A percentile compares a stretch with the other conserved stretches of the same genome.
Conservation (phyloP, 2,888 invertebrate species). For the Norana najaformis region DNA sequence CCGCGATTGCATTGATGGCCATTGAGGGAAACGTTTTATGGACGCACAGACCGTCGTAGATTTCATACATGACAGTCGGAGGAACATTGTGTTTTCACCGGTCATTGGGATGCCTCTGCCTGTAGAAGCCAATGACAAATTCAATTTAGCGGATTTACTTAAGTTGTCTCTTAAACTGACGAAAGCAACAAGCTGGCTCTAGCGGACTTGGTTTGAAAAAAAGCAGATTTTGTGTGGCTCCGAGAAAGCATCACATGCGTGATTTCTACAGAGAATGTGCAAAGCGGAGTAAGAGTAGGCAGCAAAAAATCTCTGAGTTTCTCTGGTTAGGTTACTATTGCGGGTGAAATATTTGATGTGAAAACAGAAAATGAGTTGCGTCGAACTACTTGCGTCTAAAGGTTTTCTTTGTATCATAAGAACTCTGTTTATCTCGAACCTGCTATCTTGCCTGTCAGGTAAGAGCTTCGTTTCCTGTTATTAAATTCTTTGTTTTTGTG, state of each 20-base stretch:
- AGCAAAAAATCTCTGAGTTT: neutral
- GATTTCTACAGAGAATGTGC: neutral
- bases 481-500: neutral
- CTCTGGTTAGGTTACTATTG: neutral
- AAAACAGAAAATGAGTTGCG: neutral
- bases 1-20: neutral
- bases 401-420: too few relatives aligned
- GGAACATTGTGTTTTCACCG: neutral
- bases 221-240: neutral
- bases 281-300: neutral
- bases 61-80: neutral
- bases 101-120: neutral
- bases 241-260: neutral
- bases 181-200: neutral
- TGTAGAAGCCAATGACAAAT: neutral
- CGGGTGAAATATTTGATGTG: neutral
- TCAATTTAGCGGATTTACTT: neutral
- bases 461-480: neutral
- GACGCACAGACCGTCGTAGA: neutral
- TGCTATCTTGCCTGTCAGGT: neutral
- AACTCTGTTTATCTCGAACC: neutral
- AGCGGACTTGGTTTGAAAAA: neutral
- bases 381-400: neutral
- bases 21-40: neutral
- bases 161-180: neutral